Conservation (phyloP, 2,888 invertebrate genomes). For the Agonopterix arenella region DNA sequence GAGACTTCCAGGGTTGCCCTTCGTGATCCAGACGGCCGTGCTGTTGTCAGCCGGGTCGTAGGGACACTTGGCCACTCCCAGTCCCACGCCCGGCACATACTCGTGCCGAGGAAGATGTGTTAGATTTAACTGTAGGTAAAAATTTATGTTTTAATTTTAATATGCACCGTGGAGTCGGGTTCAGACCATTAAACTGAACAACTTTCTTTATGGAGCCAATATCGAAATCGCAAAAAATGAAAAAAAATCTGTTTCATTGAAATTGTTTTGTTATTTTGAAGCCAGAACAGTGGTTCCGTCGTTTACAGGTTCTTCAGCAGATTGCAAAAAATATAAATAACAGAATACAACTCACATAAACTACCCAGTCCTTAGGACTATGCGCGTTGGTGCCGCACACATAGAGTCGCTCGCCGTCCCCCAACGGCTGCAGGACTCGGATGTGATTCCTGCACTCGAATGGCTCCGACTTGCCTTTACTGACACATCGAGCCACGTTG, state of each 20-base stretch:
- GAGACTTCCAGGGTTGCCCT: constrained; percentile 80
- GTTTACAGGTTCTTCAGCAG: neutral
- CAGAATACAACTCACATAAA: constrained; percentile 67
- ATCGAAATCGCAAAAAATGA: too few relatives aligned
- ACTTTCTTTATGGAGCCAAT: too few relatives aligned
- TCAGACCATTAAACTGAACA: too few relatives aligned
- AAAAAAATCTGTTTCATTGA: too few relatives aligned
- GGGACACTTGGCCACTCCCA: constrained; percentile 83
- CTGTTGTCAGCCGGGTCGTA: constrained; percentile 85
- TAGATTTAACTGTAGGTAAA: constrained; percentile 58
- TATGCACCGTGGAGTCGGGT: too few relatives aligned
- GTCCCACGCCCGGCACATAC: constrained; percentile 80
- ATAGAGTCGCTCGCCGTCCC: constrained; percentile 78
- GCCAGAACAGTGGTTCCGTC: neutral
- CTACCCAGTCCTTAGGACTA: constrained; percentile 79
- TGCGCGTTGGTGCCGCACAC: constrained; percentile 81
- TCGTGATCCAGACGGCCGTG: constrained; percentile 83
- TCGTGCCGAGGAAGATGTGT: constrained; percentile 77
- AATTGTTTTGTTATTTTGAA: neutral
- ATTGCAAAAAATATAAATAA: neutral
- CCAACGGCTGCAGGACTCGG: constrained; percentile 79
- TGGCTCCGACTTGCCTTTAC: constrained; percentile 80
- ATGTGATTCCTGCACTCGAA: constrained; percentile 81
- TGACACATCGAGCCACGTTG: constrained; percentile 77
- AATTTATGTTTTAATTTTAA: too few relatives aligned